Evolutionary conservation across 2,113 vertebrate genomes (phyloP).

Genomic region (Piaya cayana): DNA sequence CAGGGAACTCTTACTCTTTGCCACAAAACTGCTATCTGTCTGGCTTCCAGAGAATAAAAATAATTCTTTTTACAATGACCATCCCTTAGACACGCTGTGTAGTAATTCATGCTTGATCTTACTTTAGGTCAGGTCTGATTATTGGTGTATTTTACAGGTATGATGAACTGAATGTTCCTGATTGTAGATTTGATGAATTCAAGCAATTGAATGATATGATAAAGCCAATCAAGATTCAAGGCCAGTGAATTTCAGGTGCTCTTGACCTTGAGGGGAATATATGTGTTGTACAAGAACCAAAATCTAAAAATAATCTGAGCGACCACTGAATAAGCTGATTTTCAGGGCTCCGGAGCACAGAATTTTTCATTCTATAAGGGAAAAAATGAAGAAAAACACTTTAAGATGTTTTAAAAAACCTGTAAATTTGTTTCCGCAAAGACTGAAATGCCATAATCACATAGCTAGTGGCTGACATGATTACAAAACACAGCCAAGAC

Average conservation of each 20-base stretch:
- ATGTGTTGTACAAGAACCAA: neutral
- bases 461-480: neutral
- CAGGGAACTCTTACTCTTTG: neutral
- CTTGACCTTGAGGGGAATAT: neutral
- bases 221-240: neutral
- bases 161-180: neutral
- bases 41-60: neutral
- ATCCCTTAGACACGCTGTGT: neutral
- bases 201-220: neutral
- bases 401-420: neutral
- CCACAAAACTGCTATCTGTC: neutral
- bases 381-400: neutral
- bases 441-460: neutral
- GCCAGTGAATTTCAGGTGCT: neutral
- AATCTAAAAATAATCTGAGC: neutral
- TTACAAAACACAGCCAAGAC: constrained; percentile 22
- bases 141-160: neutral
- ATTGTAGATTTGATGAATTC: neutral
- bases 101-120: neutral
- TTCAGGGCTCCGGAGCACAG: neutral
- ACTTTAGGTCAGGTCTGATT: neutral
- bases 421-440: neutral
- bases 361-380: neutral
- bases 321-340: neutral
- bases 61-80: neutral